Base-by-base conservation (phyloP, 2,888 invertebrate genomes). In the Lasioglossum vierecki region DNA sequence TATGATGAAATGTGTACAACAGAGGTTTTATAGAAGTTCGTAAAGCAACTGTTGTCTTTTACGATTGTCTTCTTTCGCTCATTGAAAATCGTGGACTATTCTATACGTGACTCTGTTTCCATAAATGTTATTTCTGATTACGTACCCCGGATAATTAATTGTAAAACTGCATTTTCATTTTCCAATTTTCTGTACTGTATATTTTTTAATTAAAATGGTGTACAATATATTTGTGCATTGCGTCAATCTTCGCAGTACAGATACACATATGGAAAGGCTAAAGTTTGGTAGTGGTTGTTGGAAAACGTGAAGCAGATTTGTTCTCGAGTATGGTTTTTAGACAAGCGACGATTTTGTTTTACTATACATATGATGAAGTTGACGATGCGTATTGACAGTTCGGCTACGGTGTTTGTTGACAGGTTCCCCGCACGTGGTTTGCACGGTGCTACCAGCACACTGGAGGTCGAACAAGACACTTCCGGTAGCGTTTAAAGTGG, bases 391-490 rank as follows among this genome's bases (percentile, higher is more conserved):
- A 74, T 70, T 70, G 53, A 63, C 26, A 46, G 5, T 79, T 35
- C 30, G 66, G 15, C 49, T 26, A 39, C 22, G 57, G 35, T 66
- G 57, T n/a, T 41, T 79, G 70, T 80, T 73, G 66, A 84, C 84
- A 93, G 93, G 93, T 81, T 92, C 91, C 73, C 93, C 93, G 53
- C 93, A 93, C 87, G 93, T 93, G 96, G 97, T 97, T 30, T 98
- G 98, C 95, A 98, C 99, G 87, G 97, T 98, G 53, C 95, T 99
- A 90, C 99, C 99, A 75, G 97, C 97, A 0, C 99, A 99, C 95
- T 99, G 99, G 99, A 96, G 99, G 88, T 99, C 97, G 53, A 99
- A 99, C 96, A 99, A 99, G 96, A 99, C 99, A 18, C 96, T 99
- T 79, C 99, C 99, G 87, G 97, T 98, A 88, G 98, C 99, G 78